These are phyloP conservation scores for Timema podura DNA, from an alignment of 2,888 invertebrate genomes.

Conservation along the genomic window DNA sequence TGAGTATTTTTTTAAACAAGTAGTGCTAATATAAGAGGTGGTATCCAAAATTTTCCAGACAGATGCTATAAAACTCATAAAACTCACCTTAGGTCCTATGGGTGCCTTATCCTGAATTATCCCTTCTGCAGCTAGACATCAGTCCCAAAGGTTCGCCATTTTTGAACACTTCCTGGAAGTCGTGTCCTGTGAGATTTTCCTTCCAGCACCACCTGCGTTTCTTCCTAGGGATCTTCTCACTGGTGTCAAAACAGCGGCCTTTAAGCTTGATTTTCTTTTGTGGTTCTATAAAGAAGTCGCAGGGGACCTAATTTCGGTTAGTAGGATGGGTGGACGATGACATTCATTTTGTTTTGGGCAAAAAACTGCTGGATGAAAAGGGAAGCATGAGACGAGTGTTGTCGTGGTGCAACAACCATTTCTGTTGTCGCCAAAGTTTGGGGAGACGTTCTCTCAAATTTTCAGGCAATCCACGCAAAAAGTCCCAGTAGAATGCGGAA, in stretches of 20 bases:
- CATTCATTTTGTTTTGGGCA: too few species aligned
- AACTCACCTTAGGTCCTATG: neutral
- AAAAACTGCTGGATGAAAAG: neutral
- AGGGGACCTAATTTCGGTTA: neutral
- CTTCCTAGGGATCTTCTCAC: too few species aligned
- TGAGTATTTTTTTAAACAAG: slow-evolving; percentile 32
- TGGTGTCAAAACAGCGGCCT: too few species aligned
- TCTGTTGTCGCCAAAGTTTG: neutral
- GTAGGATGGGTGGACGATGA: neutral
- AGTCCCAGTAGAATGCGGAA: neutral
- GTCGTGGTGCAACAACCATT: neutral
- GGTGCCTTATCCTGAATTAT: too few species aligned
- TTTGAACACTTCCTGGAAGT: too few species aligned
- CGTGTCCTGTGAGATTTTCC: neutral
- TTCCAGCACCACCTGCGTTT: too few species aligned
- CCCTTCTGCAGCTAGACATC: too few species aligned
- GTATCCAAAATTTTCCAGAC: too few species aligned
- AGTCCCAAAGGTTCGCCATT: too few species aligned
- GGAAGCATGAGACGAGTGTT: neutral
- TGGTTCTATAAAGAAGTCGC: neutral
- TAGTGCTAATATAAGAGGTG: too few species aligned
- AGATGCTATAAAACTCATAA: too few species aligned
- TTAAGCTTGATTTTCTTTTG: neutral
- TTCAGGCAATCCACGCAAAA: neutral
- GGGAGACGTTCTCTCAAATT: neutral